A percentile compares a stretch with the other conserved stretches of the same genome.
phyloP scores from a whole-genome alignment of 2,797 vertebrate genomes.

The Clarias pachynema region DNA sequence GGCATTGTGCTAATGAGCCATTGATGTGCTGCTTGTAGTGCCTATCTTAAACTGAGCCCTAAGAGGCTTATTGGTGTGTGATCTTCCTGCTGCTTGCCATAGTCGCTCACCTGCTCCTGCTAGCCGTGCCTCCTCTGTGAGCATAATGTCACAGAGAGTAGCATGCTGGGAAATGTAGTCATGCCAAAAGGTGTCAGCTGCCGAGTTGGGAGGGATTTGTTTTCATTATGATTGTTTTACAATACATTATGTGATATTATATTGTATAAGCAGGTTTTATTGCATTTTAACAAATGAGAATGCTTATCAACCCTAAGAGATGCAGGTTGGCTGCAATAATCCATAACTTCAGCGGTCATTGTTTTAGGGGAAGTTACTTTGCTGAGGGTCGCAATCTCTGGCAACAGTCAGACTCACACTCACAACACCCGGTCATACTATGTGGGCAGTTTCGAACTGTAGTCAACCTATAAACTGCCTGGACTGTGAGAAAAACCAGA shows the following conservation, averaged over 20 bases:
- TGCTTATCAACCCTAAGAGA: no score
- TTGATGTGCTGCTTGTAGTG: conserved; percentile 19
- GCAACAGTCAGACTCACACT: no score
- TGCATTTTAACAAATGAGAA: not conserved
- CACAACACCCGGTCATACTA: no score
- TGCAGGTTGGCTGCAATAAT: no score
- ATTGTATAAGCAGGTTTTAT: not conserved
- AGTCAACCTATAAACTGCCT: no score
- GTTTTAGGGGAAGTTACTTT: no score
- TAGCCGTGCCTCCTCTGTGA: conserved; percentile 26
- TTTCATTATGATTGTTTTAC: conserved; percentile 3
- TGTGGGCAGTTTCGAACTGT: no score
- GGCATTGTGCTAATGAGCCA: conserved; percentile 38
- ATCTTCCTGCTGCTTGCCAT: conserved; percentile 44
- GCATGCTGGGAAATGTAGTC: conserved; percentile 52
- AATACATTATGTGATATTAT: no score
- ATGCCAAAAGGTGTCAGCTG: conserved; percentile 3
- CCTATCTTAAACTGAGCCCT: conserved; percentile 67
- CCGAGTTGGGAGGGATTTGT: conserved; percentile 9
- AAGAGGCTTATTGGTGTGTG: conserved; percentile 64
- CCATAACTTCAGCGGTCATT: no score
- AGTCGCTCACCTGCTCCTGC: conserved; percentile 35
- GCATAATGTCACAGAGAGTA: conserved; percentile 24
- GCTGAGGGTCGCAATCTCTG: no score
- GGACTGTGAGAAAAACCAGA: no score